Base-by-base conservation (phyloP, 2,888 invertebrate species). In the Amblyteles armatorius region DNA sequence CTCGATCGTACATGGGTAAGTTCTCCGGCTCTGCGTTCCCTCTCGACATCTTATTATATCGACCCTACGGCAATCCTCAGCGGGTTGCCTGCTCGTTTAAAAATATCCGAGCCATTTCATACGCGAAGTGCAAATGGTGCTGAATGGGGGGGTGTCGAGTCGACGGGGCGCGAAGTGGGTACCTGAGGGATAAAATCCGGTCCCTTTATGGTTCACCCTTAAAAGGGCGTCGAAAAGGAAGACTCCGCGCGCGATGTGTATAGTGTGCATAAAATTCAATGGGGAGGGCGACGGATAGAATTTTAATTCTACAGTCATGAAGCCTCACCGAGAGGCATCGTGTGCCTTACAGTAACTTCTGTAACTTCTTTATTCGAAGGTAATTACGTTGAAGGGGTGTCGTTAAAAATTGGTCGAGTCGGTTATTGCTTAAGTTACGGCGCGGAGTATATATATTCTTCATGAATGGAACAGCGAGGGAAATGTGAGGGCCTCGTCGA, bases 281-380 rank as follows among this genome's bases (percentile, higher is more conserved):
- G 52, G 33, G 33, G 9, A 19, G 11, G 9, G 16, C 52, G 52
- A 26, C 1, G 63, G 50, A 36, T 65, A 50, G 22, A 76, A 76
- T 65, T 76, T 76, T 76, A 50, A 76, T 76, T 65, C 50, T 13
- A 36, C 44, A n/a, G 44, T 74, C 29, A 76, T 76, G 50, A 22
- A 26, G 11, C 3, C 1, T 29, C 63, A 22, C 44, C 52, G 16
- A 6, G n/a, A 33, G 33, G 33, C 40, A 33, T 67, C 29, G 5
- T 6, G 33, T 13, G 22, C 22, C 5, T 6, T 1, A 22, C 40
- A 36, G 52, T 4, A 44, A 33, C 33, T 50, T 7, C 57, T 33
- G 52, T 16, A 44, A 48, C 33, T 50, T 9, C 40, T 50, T 33
- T 33, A 33, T 19, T 19, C 40, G 33, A 50, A 44, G 22, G 26